Percentiles rank a stretch among this genome's conserved stretches.
phyloP scores from a whole-genome alignment of 2,797 vertebrate genomes.

The Smutsia temminckii region DNA sequence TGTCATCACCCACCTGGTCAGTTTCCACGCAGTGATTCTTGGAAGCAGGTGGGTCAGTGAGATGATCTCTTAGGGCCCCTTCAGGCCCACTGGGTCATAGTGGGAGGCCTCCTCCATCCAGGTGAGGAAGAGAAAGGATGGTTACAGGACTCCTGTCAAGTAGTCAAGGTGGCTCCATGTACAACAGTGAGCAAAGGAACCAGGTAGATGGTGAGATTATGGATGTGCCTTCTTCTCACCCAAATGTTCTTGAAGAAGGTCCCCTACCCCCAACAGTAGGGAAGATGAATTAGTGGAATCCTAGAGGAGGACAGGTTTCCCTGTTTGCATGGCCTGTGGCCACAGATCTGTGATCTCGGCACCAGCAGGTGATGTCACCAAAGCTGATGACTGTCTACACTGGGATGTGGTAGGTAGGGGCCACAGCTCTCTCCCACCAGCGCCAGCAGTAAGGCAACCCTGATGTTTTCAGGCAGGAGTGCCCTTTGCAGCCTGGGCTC shows the following conservation, averaged over 20 bases:
- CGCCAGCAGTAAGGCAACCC: neutral
- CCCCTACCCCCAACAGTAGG: neutral
- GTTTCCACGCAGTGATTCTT: neutral
- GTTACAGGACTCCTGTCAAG: no score
- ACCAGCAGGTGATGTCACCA: neutral
- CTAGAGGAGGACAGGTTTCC: neutral
- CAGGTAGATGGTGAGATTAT: neutral
- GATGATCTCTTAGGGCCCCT: neutral
- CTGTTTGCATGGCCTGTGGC: neutral
- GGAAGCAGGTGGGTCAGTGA: neutral
- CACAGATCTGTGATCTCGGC: neutral
- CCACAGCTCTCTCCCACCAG: neutral
- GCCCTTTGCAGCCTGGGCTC: neutral
- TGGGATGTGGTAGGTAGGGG: neutral
- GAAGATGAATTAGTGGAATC: neutral
- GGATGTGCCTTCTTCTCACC: neutral
- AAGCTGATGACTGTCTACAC: rapidly evolving
- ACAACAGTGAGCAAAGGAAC: rapidly evolving
- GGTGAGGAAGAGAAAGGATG: neutral
- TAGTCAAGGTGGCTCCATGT: rapidly evolving
- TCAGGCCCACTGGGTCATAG: no score
- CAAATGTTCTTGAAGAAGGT: neutral
- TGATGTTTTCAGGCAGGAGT: neutral
- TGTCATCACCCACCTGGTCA: neutral
- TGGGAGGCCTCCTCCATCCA: neutral